These are phyloP conservation scores for Hylomyscus alleni DNA, from an alignment of 2,797 vertebrate genomes.

Conservation along the genomic window DNA sequence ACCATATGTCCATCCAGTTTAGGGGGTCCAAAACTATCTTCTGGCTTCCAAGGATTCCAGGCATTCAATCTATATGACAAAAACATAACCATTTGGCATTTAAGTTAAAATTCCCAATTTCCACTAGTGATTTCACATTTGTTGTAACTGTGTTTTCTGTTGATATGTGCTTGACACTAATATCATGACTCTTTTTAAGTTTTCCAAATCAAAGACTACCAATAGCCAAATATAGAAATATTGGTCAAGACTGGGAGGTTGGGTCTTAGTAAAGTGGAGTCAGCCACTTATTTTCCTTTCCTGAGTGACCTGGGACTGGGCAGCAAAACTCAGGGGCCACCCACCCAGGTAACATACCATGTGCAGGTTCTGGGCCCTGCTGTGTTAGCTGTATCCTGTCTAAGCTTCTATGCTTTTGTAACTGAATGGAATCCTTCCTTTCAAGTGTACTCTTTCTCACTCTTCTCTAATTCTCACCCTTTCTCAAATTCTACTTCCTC, in stretches of 20 bases:
- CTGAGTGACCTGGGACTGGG: not conserved
- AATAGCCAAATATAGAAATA: conserved; percentile 14
- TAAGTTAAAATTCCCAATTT: not conserved
- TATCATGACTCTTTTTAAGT: not conserved
- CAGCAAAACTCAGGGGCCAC: not conserved
- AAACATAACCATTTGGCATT: not conserved
- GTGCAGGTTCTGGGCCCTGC: not conserved
- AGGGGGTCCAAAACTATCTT: not conserved
- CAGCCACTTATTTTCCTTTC: not conserved
- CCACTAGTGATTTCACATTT: conserved; percentile 18
- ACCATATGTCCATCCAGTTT: not conserved
- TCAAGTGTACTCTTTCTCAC: not conserved
- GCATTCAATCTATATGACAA: conserved; percentile 20
- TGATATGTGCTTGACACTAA: not conserved
- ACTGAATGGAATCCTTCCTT: not conserved
- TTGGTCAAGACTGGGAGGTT: not conserved
- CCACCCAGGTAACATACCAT: not conserved
- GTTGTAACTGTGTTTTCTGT: conserved; percentile 30
- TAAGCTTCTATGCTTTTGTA: not conserved
- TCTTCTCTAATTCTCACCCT: not conserved
- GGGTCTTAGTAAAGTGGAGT: not conserved
- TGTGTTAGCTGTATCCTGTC: not conserved
- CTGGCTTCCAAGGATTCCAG: not conserved
- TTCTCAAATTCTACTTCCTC: not conserved
- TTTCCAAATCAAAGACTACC: conserved; percentile 12